Evolutionary conservation across 2,888 invertebrate species (phyloP).

Genomic region (Amiota minor): DNA sequence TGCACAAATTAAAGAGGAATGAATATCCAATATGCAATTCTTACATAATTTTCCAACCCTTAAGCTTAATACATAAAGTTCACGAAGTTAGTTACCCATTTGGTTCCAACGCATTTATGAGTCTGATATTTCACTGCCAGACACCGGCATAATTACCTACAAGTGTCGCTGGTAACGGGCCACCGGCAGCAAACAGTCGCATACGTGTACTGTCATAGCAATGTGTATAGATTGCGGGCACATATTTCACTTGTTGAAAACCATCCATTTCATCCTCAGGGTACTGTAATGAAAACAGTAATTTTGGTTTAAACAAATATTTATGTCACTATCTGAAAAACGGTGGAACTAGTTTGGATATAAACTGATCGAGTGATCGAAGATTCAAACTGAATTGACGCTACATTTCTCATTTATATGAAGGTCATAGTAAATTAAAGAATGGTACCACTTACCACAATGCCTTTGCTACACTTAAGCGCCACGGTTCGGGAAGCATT

Average conservation of each 20-base stretch:
- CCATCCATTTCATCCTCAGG: conserved; percentile 90
- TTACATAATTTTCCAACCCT: too few relatives aligned
- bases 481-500: conserved; percentile 91
- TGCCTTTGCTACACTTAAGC: conserved; percentile 89
- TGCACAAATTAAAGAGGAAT: too few relatives aligned
- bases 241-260: conserved; percentile 88
- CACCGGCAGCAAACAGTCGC: conserved; percentile 93
- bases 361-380: too few relatives aligned
- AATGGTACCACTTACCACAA: conserved; percentile 86
- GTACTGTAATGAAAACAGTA: conserved; percentile 77
- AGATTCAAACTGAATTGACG: neutral
- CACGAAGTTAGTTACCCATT: too few relatives aligned
- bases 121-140: conserved; percentile 80
- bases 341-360: too few relatives aligned
- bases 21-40: too few relatives aligned
- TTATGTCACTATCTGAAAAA: too few relatives aligned
- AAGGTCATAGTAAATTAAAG: too few relatives aligned
- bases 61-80: too few relatives aligned
- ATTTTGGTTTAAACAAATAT: too few relatives aligned
- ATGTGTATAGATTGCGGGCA: conserved; percentile 96
- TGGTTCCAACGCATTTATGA: neutral
- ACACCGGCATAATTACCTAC: conserved; percentile 96
- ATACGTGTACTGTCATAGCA: conserved; percentile 95
- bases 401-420: neutral
- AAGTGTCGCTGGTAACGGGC: conserved; percentile 91